Percentiles rank a stretch among this genome's conserved stretches.
Evolutionary conservation across 2,113 vertebrate species (phyloP).

Genomic region (human): GRCh38 chr20:694001-694500

Average conservation of each 20-base stretch:
- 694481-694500: not conserved
- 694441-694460: not conserved
- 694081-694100: too few species aligned
- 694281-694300: not conserved
- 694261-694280: not conserved
- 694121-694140: too few species aligned
- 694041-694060: too few species aligned
- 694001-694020: too few species aligned
- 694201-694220: too few species aligned
- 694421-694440: not conserved
- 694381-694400: not conserved
- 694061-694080: too few species aligned
- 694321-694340: not conserved
- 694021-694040: too few species aligned
- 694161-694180: too few species aligned
- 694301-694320: fast-evolving
- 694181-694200: too few species aligned
- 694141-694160: too few species aligned
- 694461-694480: not conserved
- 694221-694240: too few species aligned
- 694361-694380: not conserved
- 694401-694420: not conserved
- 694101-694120: too few species aligned
- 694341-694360: not conserved
- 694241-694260: not conserved